Base-by-base conservation (phyloP, 2,113 vertebrate genomes). In the Ictalurus furcatus region DNA sequence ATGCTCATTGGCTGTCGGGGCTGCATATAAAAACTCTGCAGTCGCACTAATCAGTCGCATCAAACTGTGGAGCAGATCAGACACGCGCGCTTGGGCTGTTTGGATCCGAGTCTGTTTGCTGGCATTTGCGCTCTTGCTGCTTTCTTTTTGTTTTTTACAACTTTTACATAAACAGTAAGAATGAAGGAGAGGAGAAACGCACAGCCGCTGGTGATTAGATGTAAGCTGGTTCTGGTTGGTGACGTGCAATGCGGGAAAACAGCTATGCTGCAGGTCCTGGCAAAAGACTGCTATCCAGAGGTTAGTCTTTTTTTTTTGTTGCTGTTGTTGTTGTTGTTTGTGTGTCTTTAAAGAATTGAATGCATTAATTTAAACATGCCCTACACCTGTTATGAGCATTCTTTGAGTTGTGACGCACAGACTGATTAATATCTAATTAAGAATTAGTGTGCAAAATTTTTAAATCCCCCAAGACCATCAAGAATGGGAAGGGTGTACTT, bases 191-290 rank as follows among this genome's bases (percentile, higher is more conserved):
- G 97, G 93, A 97, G 97, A 92, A 95, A 95, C 63, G 95, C 94
- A 0, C 95, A 98, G 94, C 97, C 97, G 11, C 94, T 96, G 34
- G 97, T 98, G 91, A 97, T 97, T 92, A 96, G 98, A n/a, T 99
- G 98, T 92, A 99, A 99, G 93, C 95, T 99, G 90, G 98, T 99
- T 28, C 95, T 99, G 87, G 97, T 99, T 65, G 98, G 98, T 76
- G 97, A 98, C 69, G 98, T 99, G 92, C 98, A 99, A 94, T 98
- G 97, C 92, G 98, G 98, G 93, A 99, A 99, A 96, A 99, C 98
- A 34, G 98, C 98, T 71, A 99, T 98, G 97, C 95, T 99, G 94
- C 98, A 98, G 94, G 98, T 99, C 92, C 92, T 99, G 93, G 98
- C 97, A 0, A 99, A 98, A 93, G 98, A 99, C 91, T 98, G 98